Evolutionary conservation across 2,113 vertebrate genomes (phyloP), one percentile per base, ranked within the genome.

Genomic region (Mobula hypostoma): DNA sequence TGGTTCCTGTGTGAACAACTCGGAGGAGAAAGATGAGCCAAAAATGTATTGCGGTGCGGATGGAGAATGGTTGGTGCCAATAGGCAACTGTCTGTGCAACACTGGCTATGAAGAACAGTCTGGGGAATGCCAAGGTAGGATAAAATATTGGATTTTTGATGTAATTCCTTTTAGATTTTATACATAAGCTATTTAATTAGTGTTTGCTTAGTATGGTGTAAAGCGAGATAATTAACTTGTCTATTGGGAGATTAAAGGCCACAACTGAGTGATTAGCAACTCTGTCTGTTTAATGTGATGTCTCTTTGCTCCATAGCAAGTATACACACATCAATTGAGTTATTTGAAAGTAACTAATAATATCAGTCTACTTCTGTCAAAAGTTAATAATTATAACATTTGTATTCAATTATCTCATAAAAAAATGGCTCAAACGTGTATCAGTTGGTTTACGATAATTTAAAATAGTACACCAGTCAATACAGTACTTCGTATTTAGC

Each of bases 11-110:
- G 98, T 99, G 97, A 98, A 99, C 97, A 98, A 99, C 96, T 99
- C 99, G 0, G 98, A 99, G 95, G 98, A 99, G 95, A 98, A 98
- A 95, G 99, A 99, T 96, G 98, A 98, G 96, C 99, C 99, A 94
- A 99, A 99, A 97, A 99, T 99, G 99, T 99, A 99, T 97, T 99
- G 99, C 1, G 98, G 99, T 94, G 98, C 99, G 94, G 99, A 99
- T 95, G 99, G 99, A 0, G 99, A 99, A 94, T 99, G 99, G 99
- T 96, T 99, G 97, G 99, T 99, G 94, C 99, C 99, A 95, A 99
- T 99, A 96, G 99, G 99, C 96, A 99, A 98, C 97, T 99, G 99
- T 94, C 94, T 99, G 29, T 99, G 99, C 95, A 98, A 99, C 27
- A 98, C 98, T 94, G 99, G 99, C 96, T 98, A 98, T 0, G 98